Percentiles rank a stretch among this genome's conserved stretches.
Evolutionary conservation across 2,888 invertebrate genomes (phyloP).

Genomic region (Ochropleura leucogaster): DNA sequence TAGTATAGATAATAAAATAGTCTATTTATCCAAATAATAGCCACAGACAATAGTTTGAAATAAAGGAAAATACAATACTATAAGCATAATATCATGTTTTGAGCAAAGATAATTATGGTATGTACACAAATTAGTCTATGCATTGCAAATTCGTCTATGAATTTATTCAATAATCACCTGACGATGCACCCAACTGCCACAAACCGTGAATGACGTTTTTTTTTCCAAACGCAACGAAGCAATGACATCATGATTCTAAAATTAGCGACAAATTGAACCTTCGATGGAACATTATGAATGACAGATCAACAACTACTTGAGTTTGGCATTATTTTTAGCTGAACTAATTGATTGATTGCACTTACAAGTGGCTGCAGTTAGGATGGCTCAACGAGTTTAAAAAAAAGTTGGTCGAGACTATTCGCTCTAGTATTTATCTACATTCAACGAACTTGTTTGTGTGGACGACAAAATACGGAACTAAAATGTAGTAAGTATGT

Average conservation of each 20-base stretch:
- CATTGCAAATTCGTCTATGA: too few relatives aligned
- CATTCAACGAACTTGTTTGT: too few relatives aligned
- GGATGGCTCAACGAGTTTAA: conserved; percentile 1
- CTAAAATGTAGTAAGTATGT: too few relatives aligned
- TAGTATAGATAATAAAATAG: too few relatives aligned
- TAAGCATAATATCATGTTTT: too few relatives aligned
- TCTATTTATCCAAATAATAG: too few relatives aligned
- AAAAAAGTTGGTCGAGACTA: not conserved
- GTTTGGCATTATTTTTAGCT: conserved; percentile 38
- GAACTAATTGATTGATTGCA: conserved; percentile 30
- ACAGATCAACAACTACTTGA: conserved; percentile 41
- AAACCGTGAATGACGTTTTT: conserved; percentile 70
- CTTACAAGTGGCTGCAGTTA: conserved; percentile 7
- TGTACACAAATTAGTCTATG: too few relatives aligned
- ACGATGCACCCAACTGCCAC: conserved; percentile 58
- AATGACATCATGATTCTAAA: conserved; percentile 60
- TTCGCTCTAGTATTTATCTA: not conserved
- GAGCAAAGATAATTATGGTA: too few relatives aligned
- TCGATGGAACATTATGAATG: conserved; percentile 51
- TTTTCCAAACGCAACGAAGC: conserved; percentile 60
- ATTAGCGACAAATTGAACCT: conserved; percentile 63
- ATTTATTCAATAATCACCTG: conserved; percentile 54
- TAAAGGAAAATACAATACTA: too few relatives aligned
- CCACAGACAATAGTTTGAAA: too few relatives aligned
- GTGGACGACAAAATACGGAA: too few relatives aligned